Percentiles rank a stretch among this genome's conserved stretches.
These are phyloP conservation scores for Drosophila mulleri DNA, from an alignment of 2,888 invertebrate species.

Conservation along the genomic window DNA sequence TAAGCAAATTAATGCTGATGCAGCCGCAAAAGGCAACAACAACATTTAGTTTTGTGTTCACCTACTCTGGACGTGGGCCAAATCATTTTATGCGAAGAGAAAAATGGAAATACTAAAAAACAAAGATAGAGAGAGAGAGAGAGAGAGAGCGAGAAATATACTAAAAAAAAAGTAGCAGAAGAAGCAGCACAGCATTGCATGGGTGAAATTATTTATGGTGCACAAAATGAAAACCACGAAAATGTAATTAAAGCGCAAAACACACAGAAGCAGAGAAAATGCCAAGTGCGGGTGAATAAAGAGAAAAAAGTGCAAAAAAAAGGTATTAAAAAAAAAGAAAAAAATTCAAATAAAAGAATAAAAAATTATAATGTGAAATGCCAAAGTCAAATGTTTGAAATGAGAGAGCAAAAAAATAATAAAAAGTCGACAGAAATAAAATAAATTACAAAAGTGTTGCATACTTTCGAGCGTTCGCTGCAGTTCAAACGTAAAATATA, in stretches of 20 bases:
- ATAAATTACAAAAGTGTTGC: conserved; percentile 39
- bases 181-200: conserved; percentile 32
- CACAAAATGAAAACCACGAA: conserved; percentile 73
- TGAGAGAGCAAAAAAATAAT: conserved; percentile 14
- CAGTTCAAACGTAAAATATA: conserved; percentile 52
- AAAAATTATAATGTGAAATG: conserved; percentile 63
- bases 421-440: conserved; percentile 22
- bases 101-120: conserved; percentile 6
- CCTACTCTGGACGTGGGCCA: conserved; percentile 23
- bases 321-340: conserved; percentile 6
- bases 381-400: conserved; percentile 65
- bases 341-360: conserved; percentile 2
- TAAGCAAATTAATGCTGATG: conserved; percentile 73
- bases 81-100: conserved; percentile 44
- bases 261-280: conserved; percentile 41
- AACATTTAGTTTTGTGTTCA: conserved; percentile 23
- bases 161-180: neutral
- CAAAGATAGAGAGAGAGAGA: neutral
- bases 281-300: neutral
- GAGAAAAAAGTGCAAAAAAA: neutral
- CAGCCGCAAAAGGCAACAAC: conserved; percentile 65
- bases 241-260: conserved; percentile 77
- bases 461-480: conserved; percentile 47
- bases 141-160: neutral
- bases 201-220: conserved; percentile 76